Conservation (phyloP, 2,113 vertebrate species). For the Oreotragus oreotragus region DNA sequence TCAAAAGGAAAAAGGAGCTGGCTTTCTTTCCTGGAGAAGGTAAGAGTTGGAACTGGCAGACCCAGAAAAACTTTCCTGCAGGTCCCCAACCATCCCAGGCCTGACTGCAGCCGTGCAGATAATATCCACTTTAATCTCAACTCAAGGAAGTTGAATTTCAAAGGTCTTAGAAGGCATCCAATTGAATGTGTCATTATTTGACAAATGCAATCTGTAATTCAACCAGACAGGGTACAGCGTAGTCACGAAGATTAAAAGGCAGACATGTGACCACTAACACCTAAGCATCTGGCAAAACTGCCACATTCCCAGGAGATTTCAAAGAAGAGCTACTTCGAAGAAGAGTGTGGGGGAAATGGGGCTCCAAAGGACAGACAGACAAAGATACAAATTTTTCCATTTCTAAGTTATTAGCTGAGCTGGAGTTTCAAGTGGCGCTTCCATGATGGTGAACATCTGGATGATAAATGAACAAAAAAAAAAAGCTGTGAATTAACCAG, state of each 20-base stretch:
- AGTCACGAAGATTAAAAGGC: constrained; percentile 33
- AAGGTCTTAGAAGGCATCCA: constrained; percentile 66
- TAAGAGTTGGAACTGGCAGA: not conserved
- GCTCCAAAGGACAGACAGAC: not conserved
- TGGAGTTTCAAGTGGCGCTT: not conserved
- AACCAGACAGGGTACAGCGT: not conserved
- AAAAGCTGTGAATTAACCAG: constrained; percentile 31
- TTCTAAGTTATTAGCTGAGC: not conserved
- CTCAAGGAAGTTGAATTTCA: constrained; percentile 67
- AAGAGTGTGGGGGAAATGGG: not conserved
- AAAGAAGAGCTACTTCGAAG: not conserved
- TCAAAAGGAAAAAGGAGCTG: not conserved
- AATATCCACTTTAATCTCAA: constrained; percentile 56
- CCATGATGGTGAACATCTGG: constrained; percentile 56
- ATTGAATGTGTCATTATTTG: constrained; percentile 59
- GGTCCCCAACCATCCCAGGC: not conserved
- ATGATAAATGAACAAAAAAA: constrained; percentile 37
- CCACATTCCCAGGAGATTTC: not conserved
- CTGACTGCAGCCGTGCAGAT: not conserved
- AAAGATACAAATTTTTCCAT: not conserved
- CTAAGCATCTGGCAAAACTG: constrained; percentile 37
- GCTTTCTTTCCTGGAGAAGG: not conserved
- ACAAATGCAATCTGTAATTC: constrained; percentile 68
- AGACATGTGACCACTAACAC: not conserved
- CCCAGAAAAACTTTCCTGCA: not conserved